Conservation (phyloP, 1,140 invertebrate genomes). For the Oedothorax gibbosus region DNA sequence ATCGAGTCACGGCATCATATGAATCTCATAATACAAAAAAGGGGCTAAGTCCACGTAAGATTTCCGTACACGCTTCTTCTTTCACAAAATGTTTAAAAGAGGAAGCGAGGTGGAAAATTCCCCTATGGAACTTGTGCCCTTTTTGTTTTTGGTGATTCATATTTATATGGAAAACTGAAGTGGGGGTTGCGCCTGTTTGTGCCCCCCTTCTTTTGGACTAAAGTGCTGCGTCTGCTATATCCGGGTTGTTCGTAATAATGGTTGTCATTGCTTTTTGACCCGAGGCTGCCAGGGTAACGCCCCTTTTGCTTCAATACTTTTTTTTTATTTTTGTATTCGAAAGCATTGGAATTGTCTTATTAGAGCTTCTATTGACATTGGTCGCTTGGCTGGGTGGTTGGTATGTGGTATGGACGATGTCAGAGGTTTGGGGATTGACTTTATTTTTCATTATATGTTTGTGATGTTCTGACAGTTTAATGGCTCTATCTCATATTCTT, state of each 20-base stretch:
- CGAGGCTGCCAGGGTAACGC: slow-evolving; percentile 20
- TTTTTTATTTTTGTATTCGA: neutral
- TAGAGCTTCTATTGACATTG: neutral
- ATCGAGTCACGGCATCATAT: no score
- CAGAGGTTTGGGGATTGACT: neutral
- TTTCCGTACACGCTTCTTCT: neutral
- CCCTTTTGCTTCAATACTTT: neutral
- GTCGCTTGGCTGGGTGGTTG: no score
- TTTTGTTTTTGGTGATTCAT: slow-evolving; percentile 32
- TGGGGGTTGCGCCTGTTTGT: neutral
- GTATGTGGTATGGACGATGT: neutral
- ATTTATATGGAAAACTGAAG: slow-evolving; percentile 19
- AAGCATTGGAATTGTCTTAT: slow-evolving; percentile 17
- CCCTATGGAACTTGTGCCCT: slow-evolving; percentile 41
- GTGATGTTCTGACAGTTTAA: neutral
- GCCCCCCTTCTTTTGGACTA: neutral
- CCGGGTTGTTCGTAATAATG: slow-evolving; percentile 49
- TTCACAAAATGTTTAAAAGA: neutral
- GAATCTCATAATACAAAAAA: no score
- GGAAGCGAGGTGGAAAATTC: neutral
- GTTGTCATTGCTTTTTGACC: slow-evolving; percentile 56
- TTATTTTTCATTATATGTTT: neutral
- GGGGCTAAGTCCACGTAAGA: no score
- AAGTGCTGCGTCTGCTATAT: slow-evolving; percentile 47
- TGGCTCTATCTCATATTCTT: no score